Evolutionary conservation across 1,140 invertebrate species (phyloP).

Genomic region (Philotrypesis tridentata): DNA sequence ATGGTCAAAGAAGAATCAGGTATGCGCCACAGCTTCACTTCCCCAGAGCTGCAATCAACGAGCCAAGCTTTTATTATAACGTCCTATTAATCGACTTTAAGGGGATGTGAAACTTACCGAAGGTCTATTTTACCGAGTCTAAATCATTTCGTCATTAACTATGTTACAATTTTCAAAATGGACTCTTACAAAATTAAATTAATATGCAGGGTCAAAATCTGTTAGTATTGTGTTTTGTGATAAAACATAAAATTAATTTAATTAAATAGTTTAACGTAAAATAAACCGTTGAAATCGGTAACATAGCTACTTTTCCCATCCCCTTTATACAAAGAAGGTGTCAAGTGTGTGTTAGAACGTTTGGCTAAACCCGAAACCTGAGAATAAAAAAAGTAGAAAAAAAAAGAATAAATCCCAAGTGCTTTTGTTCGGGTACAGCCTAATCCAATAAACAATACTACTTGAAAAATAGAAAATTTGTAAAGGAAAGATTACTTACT

Average conservation of each 20-base stretch:
- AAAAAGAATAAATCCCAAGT: background rate
- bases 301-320: slow-evolving; percentile 25
- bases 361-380: slow-evolving; percentile 23
- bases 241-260: background rate
- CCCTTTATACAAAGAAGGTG: slow-evolving; percentile 14
- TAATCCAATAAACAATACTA: slow-evolving; percentile 5
- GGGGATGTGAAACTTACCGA: slow-evolving; percentile 38
- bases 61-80: slow-evolving; percentile 61
- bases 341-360: slow-evolving; percentile 19
- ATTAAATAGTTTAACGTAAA: background rate
- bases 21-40: slow-evolving; percentile 74
- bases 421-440: slow-evolving; percentile 13
- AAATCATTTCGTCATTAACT: background rate
- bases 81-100: slow-evolving; percentile 31
- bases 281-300: background rate
- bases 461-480: slow-evolving; percentile 32
- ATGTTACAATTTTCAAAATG: background rate
- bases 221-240: background rate
- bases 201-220: background rate
- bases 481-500: slow-evolving; percentile 71
- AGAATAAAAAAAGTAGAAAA: background rate
- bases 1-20: slow-evolving; percentile 71
- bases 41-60: slow-evolving; percentile 73
- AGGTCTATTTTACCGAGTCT: background rate
- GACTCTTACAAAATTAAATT: background rate